Percentiles rank a stretch among this genome's conserved stretches.
These are phyloP conservation scores for Hyperopisus bebe DNA, from an alignment of 2,113 vertebrate species.

Conservation along the genomic window DNA sequence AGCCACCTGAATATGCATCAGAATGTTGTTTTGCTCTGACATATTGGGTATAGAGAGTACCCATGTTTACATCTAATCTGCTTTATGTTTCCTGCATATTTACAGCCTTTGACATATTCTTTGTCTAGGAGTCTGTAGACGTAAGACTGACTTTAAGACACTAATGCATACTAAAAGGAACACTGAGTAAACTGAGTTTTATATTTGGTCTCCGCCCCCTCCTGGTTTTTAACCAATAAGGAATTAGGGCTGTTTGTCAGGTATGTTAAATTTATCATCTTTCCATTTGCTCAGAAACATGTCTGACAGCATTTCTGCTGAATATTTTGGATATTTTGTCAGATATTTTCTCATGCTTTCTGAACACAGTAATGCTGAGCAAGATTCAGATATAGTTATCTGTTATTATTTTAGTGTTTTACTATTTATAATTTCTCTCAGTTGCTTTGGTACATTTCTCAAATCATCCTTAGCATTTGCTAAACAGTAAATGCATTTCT, in stretches of 20 bases:
- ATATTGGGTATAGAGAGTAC: neutral
- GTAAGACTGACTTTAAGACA: neutral
- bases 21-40: neutral
- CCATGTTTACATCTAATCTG: neutral
- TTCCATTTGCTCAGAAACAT: constrained; percentile 1
- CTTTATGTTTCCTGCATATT: neutral
- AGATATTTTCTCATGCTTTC: neutral
- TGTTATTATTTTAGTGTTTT: neutral
- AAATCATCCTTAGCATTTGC: neutral
- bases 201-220: neutral
- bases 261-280: neutral
- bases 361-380: neutral
- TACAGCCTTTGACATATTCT: neutral
- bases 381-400: neutral
- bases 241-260: neutral
- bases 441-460: neutral
- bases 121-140: neutral
- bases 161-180: neutral
- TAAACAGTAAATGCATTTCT: neutral
- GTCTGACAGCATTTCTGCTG: neutral
- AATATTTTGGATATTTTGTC: neutral
- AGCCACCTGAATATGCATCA: neutral
- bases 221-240: neutral
- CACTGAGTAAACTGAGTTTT: neutral
- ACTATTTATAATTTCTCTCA: neutral